Conservation (phyloP, 2,797 vertebrate species). For the Bufotes viridis region DNA sequence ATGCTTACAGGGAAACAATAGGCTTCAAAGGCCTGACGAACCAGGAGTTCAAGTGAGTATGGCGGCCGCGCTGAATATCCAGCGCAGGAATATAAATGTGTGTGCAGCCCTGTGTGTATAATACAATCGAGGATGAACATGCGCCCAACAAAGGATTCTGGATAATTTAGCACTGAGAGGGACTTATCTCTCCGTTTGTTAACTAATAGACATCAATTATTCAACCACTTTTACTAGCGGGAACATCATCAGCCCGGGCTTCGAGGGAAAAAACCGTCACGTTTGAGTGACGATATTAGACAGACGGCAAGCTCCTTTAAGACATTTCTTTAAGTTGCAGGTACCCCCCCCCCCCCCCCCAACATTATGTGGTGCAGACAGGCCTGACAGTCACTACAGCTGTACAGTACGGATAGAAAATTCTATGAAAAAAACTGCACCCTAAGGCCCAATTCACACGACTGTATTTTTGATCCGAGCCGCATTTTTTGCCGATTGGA, state of each 20-base stretch:
- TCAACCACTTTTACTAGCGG: conserved; percentile 49
- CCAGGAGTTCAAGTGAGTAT: neutral
- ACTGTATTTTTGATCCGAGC: no score
- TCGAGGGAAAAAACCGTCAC: neutral
- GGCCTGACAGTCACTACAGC: no score
- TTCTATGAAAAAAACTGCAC: no score
- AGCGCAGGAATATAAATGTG: conserved; percentile 1
- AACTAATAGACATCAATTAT: conserved; percentile 53
- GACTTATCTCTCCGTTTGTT: conserved; percentile 48
- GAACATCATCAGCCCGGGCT: conserved; percentile 21
- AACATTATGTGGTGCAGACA: no score
- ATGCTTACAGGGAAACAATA: conserved; percentile 13
- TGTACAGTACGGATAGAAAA: no score
- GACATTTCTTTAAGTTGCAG: neutral
- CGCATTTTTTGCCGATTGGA: no score
- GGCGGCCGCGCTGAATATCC: neutral
- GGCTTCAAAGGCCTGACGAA: conserved; percentile 4
- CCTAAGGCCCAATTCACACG: no score
- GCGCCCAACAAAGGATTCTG: conserved; percentile 33
- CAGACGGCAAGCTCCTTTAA: neutral
- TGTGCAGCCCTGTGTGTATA: conserved; percentile 39
- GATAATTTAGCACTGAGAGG: conserved; percentile 39
- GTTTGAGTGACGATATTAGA: neutral
- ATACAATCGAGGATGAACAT: conserved; percentile 47
- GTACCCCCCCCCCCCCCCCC: neutral